phyloP scores from a whole-genome alignment of 2,113 vertebrate species.

The Calypte anna region DNA sequence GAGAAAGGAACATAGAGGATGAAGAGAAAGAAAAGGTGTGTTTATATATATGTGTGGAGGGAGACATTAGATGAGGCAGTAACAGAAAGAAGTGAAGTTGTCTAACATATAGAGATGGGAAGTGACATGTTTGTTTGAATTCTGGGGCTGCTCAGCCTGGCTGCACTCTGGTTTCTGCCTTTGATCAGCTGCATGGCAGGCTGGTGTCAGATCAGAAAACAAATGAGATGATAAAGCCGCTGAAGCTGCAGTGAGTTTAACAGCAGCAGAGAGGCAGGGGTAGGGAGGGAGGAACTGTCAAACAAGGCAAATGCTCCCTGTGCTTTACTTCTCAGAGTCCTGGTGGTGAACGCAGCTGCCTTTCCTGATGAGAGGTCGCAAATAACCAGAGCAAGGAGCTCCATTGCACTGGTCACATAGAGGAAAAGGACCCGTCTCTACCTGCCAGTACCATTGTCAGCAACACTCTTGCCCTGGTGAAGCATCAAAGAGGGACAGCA shows the following conservation, averaged over 20 bases:
- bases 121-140: conserved; percentile 59
- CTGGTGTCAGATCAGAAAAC: conserved; percentile 72
- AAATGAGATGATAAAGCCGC: conserved; percentile 75
- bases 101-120: conserved; percentile 47
- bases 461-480: neutral
- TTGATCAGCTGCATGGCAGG: conserved; percentile 74
- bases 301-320: neutral
- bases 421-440: neutral
- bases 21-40: neutral
- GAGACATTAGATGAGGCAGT: conserved; percentile 37
- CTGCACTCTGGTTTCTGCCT: conserved; percentile 59
- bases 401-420: neutral
- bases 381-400: neutral
- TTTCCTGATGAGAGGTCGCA: neutral
- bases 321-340: neutral
- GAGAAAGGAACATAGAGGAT: neutral
- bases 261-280: neutral
- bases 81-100: conserved; percentile 43
- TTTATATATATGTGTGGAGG: neutral
- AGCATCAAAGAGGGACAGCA: neutral
- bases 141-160: neutral
- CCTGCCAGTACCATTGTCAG: neutral
- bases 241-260: conserved; percentile 40
- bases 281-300: neutral
- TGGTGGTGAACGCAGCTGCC: neutral